A percentile compares a stretch with the other conserved stretches of the same genome.
phyloP scores from a whole-genome alignment of 2,888 invertebrate genomes.

The Tenthredo scrophulariae region DNA sequence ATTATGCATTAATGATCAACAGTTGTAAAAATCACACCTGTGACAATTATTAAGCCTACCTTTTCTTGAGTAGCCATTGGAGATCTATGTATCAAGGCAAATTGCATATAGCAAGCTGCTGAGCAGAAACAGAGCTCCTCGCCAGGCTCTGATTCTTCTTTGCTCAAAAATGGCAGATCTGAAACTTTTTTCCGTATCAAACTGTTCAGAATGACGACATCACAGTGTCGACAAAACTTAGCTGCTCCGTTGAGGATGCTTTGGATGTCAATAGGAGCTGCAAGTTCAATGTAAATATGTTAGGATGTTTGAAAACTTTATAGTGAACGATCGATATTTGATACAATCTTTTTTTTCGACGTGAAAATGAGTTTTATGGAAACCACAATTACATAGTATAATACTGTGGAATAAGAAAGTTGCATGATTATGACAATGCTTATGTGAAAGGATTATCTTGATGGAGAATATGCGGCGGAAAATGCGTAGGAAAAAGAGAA shows the following conservation, averaged over 20 bases:
- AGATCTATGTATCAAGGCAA: slow-evolving; percentile 84
- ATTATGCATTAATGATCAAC: background rate
- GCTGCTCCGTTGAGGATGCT: slow-evolving; percentile 94
- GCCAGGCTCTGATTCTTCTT: slow-evolving; percentile 84
- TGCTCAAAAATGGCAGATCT: slow-evolving; percentile 87
- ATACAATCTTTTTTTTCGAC: background rate
- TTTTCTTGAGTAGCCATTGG: slow-evolving; percentile 81
- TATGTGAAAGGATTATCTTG: too few relatives aligned
- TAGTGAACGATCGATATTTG: background rate
- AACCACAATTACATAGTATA: too few relatives aligned
- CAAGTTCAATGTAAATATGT: slow-evolving; percentile 60
- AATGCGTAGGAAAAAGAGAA: background rate
- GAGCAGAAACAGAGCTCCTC: slow-evolving; percentile 93
- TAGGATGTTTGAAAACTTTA: slow-evolving; percentile 20
- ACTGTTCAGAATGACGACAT: slow-evolving; percentile 92
- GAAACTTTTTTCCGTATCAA: slow-evolving; percentile 89
- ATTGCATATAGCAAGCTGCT: slow-evolving; percentile 92
- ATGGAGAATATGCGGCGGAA: background rate
- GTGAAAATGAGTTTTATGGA: too few relatives aligned
- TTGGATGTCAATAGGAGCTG: slow-evolving; percentile 91
- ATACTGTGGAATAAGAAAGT: background rate
- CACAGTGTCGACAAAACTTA: slow-evolving; percentile 96
- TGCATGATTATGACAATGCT: slow-evolving; percentile 1
- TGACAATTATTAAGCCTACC: slow-evolving; percentile 69
- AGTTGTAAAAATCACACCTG: background rate